Conservation (phyloP, 2,113 vertebrate species). For the Urocolius indicus region DNA sequence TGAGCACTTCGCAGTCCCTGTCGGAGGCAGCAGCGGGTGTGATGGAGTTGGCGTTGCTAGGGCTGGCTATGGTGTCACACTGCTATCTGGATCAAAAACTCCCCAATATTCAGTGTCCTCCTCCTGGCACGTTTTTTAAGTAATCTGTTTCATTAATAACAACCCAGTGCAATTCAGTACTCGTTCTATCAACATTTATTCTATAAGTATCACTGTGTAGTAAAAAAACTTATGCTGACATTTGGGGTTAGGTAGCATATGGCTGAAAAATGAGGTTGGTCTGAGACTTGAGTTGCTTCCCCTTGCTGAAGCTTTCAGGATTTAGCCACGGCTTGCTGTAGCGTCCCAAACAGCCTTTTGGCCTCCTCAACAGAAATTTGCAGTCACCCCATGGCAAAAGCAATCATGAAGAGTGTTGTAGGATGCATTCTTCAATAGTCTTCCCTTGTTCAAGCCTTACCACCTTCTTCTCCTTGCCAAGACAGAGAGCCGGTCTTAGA, state of each 20-base stretch:
- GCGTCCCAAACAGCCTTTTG: no score
- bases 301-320: no score
- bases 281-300: neutral
- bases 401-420: no score
- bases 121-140: neutral
- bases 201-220: neutral
- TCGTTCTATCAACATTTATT: neutral
- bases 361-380: no score
- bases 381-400: no score
- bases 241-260: neutral
- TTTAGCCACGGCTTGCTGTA: no score
- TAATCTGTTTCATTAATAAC: neutral
- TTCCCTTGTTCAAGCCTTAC: no score
- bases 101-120: neutral
- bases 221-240: neutral
- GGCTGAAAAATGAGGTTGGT: neutral
- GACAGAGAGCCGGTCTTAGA: no score
- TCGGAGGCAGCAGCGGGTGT: fast-evolving
- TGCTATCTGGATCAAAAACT: neutral
- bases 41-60: neutral
- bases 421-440: no score
- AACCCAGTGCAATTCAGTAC: neutral
- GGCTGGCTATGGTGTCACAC: neutral
- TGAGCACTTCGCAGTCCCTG: fast-evolving
- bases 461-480: no score